Base-by-base conservation (phyloP, 2,113 vertebrate species). In the Percopsis transmontana region DNA sequence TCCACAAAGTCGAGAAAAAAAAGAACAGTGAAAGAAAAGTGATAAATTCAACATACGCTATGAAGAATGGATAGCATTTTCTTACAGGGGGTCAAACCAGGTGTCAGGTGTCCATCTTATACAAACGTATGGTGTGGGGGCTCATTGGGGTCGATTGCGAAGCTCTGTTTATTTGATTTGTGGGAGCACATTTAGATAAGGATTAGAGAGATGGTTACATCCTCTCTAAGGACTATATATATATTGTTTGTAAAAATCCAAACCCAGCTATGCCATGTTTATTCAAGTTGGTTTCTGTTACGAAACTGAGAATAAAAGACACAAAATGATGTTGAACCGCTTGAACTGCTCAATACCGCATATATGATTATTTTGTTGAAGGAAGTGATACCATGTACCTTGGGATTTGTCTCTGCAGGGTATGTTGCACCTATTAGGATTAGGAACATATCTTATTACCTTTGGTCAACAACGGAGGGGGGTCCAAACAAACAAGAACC, bases 401-500 rank as follows among this genome's bases (percentile, higher is more conserved):
- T n/a, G n/a, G n/a, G 54, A 27, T 68, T 39, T 78, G 68, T 71
- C 66, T 16, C 65, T 69, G 71, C 64, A 70, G 73, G 65, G n/a
- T 77, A 69, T 77, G 70, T 79, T 82, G 63, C 79, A 81, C 68
- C 82, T 78, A 87, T 84, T 74, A 79, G 78, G 83, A 84, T 82
- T 44, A 59, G 79, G 70, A 64, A 71, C 74, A 82, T 61, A 68
- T 81, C 82, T 77, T 41, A 85, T 84, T 87, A 77, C 68, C 78
- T 82, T 85, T 58, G 80, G 84, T 86, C 86, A 87, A 85, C 75
- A 72, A 74, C 40, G 82, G 64, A 76, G 73, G 81, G 85, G 78
- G 61, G 64, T 80, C 77, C 79, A 79, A 83, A 75, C 84, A 80
- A 83, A 86, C 79, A 75, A 56, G 71, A 64, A 66, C 69, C 80